Evolutionary conservation across 2,797 vertebrate genomes (phyloP).

Genomic region (Leptodactylus fallax): DNA sequence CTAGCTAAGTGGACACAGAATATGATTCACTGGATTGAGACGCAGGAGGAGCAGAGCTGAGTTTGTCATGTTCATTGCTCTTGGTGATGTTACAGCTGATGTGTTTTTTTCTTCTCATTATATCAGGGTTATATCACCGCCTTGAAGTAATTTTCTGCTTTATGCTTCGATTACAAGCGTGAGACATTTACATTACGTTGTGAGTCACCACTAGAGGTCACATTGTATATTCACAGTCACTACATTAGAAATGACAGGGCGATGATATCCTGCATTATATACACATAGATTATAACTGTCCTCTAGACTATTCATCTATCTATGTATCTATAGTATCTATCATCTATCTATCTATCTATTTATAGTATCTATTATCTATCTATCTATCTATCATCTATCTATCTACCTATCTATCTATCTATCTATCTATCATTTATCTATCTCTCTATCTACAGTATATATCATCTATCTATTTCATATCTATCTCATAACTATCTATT

Average conservation of each 20-base stretch:
- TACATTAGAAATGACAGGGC: background rate
- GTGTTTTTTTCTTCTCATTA: background rate
- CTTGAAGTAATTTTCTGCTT: background rate
- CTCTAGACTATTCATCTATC: too few species aligned
- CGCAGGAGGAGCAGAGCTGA: background rate
- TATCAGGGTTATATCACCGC: background rate
- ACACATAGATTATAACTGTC: background rate
- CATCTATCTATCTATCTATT: background rate
- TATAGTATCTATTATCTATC: too few species aligned
- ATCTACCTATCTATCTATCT: too few species aligned
- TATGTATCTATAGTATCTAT: too few species aligned
- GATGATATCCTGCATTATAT: background rate
- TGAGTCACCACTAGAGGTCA: constrained; percentile 30
- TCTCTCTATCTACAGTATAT: too few species aligned
- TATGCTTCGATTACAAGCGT: background rate
- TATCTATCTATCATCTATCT: too few species aligned
- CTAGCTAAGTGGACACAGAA: background rate
- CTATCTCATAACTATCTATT: too few species aligned
- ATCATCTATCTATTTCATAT: too few species aligned
- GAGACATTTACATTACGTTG: background rate
- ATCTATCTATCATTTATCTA: too few species aligned
- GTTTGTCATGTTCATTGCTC: background rate
- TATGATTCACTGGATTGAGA: background rate
- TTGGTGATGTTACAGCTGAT: background rate
- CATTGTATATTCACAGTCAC: background rate